Conservation (phyloP, 1,140 invertebrate species). For the Reticulitermes speratus region DNA sequence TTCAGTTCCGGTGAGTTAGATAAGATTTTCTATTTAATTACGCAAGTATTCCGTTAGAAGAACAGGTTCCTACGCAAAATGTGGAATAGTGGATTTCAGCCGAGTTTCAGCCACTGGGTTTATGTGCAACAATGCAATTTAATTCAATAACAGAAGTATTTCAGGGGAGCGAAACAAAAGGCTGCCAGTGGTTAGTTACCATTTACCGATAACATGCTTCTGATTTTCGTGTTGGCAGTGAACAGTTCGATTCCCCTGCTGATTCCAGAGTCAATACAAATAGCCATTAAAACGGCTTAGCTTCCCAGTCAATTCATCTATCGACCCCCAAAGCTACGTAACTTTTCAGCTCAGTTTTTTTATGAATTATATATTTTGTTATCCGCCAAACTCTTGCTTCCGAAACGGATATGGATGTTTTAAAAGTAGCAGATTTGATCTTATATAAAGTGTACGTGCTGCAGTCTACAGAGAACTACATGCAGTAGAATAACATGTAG, state of each 20-base stretch:
- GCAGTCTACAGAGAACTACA: too few species aligned
- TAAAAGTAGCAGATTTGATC: too few species aligned
- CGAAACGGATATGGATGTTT: too few species aligned
- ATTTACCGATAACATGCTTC: neutral
- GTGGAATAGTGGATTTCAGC: neutral
- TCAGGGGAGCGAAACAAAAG: neutral
- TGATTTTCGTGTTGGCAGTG: neutral
- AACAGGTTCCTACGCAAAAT: neutral
- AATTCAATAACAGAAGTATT: neutral
- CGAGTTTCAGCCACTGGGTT: neutral
- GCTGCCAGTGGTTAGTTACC: neutral
- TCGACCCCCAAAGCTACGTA: too few species aligned
- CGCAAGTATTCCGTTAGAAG: neutral
- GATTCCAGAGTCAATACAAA: neutral
- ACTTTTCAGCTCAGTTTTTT: too few species aligned
- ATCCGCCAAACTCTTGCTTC: too few species aligned
- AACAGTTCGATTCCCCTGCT: neutral
- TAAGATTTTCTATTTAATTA: neutral
- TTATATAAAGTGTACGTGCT: too few species aligned
- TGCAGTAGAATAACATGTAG: too few species aligned
- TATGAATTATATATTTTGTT: too few species aligned
- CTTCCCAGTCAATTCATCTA: neutral
- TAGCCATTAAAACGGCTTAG: constrained; percentile 1
- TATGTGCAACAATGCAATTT: neutral
- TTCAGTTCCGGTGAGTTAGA: neutral